Evolutionary conservation across 2,888 invertebrate species (phyloP).

Genomic region (Hanleya hanleyi): DNA sequence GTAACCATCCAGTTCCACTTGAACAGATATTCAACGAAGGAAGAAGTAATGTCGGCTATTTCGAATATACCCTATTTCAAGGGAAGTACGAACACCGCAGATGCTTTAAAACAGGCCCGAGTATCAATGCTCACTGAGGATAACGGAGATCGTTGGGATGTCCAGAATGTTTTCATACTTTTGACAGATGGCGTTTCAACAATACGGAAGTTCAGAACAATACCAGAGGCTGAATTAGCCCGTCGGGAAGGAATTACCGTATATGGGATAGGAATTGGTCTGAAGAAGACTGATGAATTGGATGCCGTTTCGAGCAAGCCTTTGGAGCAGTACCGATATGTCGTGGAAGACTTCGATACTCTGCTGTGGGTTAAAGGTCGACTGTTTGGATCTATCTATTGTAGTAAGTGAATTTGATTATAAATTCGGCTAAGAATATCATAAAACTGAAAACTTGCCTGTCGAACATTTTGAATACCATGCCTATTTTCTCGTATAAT

Average conservation of each 20-base stretch:
- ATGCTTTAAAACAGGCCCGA: slow-evolving; percentile 51
- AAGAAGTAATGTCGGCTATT: slow-evolving; percentile 34
- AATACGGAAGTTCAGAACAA: background rate
- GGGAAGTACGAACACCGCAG: slow-evolving; percentile 61
- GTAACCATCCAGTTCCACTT: slow-evolving; percentile 35
- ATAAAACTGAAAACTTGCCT: too few relatives aligned
- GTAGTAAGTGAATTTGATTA: too few relatives aligned
- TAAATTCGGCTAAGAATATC: too few relatives aligned
- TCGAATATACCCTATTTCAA: slow-evolving; percentile 45
- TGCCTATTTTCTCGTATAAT: too few relatives aligned
- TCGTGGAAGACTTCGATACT: background rate
- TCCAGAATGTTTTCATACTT: slow-evolving; percentile 12
- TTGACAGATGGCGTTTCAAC: slow-evolving; percentile 14
- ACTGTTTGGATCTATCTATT: too few relatives aligned
- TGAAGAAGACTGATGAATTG: background rate
- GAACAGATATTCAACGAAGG: slow-evolving; percentile 26
- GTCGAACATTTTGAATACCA: too few relatives aligned
- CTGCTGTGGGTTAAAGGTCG: background rate
- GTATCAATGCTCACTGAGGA: slow-evolving; percentile 46
- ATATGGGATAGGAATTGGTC: background rate
- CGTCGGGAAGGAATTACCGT: background rate
- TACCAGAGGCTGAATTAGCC: background rate
- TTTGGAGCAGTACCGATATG: background rate
- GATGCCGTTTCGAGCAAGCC: background rate
- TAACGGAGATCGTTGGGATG: slow-evolving; percentile 59